These are phyloP conservation scores for Aulostomus chinensis DNA, from an alignment of 2,797 vertebrate species.

Conservation along the genomic window DNA sequence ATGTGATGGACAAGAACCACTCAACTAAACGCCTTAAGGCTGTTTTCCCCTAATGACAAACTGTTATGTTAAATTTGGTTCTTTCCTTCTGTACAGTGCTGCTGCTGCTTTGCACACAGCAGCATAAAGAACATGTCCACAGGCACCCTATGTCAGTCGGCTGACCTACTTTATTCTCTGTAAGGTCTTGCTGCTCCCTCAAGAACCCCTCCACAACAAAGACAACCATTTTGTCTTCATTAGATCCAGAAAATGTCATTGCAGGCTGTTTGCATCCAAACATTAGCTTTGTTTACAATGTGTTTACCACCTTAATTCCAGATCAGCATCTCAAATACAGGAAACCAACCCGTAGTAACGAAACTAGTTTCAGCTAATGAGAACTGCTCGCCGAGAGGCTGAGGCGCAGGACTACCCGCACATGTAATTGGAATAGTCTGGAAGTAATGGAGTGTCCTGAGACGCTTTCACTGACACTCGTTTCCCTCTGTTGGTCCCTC, in stretches of 20 bases:
- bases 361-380: conserved; percentile 44
- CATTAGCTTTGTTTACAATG: conserved; percentile 68
- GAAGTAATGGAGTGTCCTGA: conserved; percentile 40
- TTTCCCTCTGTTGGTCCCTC: conserved; percentile 50
- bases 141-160: conserved; percentile 68
- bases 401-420: conserved; percentile 20
- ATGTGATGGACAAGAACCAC: conserved; percentile 66
- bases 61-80: conserved; percentile 46
- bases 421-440: conserved; percentile 41
- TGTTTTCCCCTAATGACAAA: conserved; percentile 67
- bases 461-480: too few relatives aligned
- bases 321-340: conserved; percentile 62
- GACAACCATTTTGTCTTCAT: conserved; percentile 78
- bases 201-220: conserved; percentile 73
- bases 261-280: conserved; percentile 55
- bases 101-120: conserved; percentile 57
- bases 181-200: conserved; percentile 71
- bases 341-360: conserved; percentile 53
- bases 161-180: conserved; percentile 80
- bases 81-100: conserved; percentile 48
- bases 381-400: not conserved
- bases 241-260: conserved; percentile 70
- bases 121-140: conserved; percentile 69
- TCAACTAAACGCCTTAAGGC: conserved; percentile 72
- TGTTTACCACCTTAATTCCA: conserved; percentile 55